Conservation (phyloP, 2,888 invertebrate species). For the Oscheius myriophilus region DNA sequence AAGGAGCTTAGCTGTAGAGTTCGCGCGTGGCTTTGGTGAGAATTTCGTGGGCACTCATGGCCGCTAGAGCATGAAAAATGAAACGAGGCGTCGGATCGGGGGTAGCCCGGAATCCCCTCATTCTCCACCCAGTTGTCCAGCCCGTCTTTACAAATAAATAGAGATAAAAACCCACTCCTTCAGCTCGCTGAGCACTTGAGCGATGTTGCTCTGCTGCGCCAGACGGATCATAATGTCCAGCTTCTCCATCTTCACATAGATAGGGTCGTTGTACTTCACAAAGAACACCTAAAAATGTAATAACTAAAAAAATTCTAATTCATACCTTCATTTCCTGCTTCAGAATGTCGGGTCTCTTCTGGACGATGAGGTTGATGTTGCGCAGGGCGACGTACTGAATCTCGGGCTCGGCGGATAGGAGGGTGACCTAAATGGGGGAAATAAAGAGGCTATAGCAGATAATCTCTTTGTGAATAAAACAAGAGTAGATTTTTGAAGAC, state of each 20-base stretch:
- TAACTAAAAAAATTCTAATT: background rate
- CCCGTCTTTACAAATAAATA: too few relatives aligned
- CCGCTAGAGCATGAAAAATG: too few relatives aligned
- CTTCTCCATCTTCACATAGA: conserved; percentile 98
- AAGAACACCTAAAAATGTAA: conserved; percentile 80
- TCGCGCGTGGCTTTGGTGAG: too few relatives aligned
- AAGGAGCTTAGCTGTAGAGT: too few relatives aligned
- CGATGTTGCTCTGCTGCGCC: conserved; percentile 96
- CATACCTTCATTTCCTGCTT: conserved; percentile 98
- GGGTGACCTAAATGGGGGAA: conserved; percentile 77
- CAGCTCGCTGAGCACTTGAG: conserved; percentile 94
- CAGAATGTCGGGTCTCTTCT: conserved; percentile 94
- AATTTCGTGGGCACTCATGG: too few relatives aligned
- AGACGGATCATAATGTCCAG: conserved; percentile 98
- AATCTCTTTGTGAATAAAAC: too few relatives aligned
- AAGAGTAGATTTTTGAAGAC: too few relatives aligned
- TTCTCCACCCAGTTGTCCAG: too few relatives aligned
- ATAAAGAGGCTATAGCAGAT: background rate
- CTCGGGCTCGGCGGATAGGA: conserved; percentile 96
- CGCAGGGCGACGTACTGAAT: conserved; percentile 98
- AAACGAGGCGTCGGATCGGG: too few relatives aligned
- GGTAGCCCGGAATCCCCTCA: too few relatives aligned
- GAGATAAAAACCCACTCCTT: conserved; percentile 82
- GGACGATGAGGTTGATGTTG: conserved; percentile 98
- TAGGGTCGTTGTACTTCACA: conserved; percentile 99